Percentiles rank a stretch among this genome's conserved stretches.
These are phyloP conservation scores for Eupithecia subfuscata DNA, from an alignment of 2,888 invertebrate genomes.

Conservation along the genomic window DNA sequence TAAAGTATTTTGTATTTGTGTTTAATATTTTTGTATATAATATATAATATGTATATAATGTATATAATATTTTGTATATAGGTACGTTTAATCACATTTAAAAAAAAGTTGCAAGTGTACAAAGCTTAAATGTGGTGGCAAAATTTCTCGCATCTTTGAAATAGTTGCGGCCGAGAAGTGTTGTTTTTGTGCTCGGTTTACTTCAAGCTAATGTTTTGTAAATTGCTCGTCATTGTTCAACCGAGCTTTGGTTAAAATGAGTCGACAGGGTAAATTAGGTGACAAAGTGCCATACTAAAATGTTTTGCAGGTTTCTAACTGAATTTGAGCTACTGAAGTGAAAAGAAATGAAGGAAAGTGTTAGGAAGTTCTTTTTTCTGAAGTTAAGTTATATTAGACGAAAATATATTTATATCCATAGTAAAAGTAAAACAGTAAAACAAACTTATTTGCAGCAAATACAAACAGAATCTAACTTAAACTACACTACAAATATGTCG, in stretches of 20 bases:
- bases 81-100: not conserved
- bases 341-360: not conserved
- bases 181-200: slow-evolving; percentile 49
- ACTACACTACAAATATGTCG: no score
- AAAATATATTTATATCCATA: no score
- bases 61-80: no score
- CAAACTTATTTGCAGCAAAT: no score
- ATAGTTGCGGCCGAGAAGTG: slow-evolving; percentile 50
- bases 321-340: not conserved
- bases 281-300: slow-evolving; percentile 1
- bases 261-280: slow-evolving; percentile 38
- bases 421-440: no score
- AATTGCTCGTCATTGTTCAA: slow-evolving; percentile 51
- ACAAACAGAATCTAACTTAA: no score
- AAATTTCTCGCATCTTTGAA: slow-evolving; percentile 44
- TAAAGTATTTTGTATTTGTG: no score
- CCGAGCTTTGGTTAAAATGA: slow-evolving; percentile 44
- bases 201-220: slow-evolving; percentile 54
- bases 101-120: slow-evolving; percentile 16
- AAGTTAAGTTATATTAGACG: not conserved
- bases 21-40: not conserved
- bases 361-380: not conserved
- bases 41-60: no score
- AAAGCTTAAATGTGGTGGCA: slow-evolving; percentile 18
- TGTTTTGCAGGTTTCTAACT: not conserved